phyloP scores from a whole-genome alignment of 2,113 vertebrate species.

The Hypanus sabinus region DNA sequence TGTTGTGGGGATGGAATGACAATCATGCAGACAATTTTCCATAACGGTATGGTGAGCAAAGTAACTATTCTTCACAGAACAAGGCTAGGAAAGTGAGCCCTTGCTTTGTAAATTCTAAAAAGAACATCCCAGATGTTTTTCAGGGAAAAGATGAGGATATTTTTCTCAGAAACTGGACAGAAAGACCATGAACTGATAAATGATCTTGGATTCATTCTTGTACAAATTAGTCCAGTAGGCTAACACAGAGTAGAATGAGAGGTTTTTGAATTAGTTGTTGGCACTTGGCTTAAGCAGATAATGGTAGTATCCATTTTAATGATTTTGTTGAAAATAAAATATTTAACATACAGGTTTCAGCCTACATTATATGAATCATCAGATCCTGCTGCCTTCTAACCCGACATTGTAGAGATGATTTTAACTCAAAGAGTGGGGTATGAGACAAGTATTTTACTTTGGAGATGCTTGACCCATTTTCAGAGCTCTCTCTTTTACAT shows the following conservation, averaged over 20 bases:
- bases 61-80: background rate
- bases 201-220: background rate
- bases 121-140: background rate
- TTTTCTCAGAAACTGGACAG: background rate
- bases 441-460: no score
- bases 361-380: background rate
- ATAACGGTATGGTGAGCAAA: background rate
- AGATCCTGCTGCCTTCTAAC: no score
- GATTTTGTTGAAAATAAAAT: background rate
- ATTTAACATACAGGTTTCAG: background rate
- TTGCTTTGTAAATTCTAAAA: background rate
- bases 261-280: background rate
- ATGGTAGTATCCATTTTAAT: background rate
- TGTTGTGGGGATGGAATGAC: background rate
- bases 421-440: no score
- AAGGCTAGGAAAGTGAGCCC: background rate
- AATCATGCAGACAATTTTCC: background rate
- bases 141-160: background rate
- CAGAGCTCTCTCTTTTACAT: no score
- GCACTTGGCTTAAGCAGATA: background rate
- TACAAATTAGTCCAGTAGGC: background rate
- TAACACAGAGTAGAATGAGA: background rate
- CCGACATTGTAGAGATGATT: no score
- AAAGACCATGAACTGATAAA: background rate
- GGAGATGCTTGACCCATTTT: no score